phyloP scores from a whole-genome alignment of 2,113 vertebrate species.

The Clinocottus analis region DNA sequence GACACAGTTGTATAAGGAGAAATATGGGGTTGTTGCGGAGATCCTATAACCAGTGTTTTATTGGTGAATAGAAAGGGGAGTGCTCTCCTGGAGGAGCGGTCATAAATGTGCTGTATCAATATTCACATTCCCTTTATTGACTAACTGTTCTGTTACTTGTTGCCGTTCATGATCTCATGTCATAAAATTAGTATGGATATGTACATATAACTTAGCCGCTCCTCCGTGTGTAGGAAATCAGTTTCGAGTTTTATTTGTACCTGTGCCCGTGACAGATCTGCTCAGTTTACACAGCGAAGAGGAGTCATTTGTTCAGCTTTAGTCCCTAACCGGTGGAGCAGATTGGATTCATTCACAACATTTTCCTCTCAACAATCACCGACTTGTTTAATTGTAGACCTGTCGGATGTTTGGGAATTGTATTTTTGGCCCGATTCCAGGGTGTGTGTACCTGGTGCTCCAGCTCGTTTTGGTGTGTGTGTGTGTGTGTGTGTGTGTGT shows the following conservation, averaged over 20 bases:
- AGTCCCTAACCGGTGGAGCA: conserved; percentile 51
- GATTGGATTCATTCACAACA: conserved; percentile 61
- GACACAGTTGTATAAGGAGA: conserved; percentile 76
- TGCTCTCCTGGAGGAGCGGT: conserved; percentile 54
- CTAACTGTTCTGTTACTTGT: conserved; percentile 64
- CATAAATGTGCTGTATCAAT: conserved; percentile 69
- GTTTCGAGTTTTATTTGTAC: conserved; percentile 47
- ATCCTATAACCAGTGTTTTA: conserved; percentile 75
- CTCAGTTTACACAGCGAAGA: conserved; percentile 28
- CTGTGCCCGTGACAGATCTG: conserved; percentile 15
- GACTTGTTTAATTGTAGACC: conserved; percentile 55
- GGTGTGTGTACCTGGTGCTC: neutral
- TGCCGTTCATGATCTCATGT: conserved; percentile 53
- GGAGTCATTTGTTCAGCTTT: conserved; percentile 57
- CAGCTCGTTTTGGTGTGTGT: too few species aligned
- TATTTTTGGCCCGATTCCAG: conserved; percentile 52
- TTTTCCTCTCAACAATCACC: conserved; percentile 49
- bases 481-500: too few species aligned
- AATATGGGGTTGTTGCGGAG: conserved; percentile 71
- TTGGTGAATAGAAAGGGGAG: conserved; percentile 57
- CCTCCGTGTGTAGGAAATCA: conserved; percentile 20
- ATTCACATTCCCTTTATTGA: conserved; percentile 71
- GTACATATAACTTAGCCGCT: conserved; percentile 18
- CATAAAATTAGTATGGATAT: conserved; percentile 56
- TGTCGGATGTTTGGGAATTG: conserved; percentile 49